A percentile compares a stretch with the other conserved stretches of the same genome.
phyloP scores from a whole-genome alignment of 2,888 invertebrate genomes.

The Acrocyrtus sp. region DNA sequence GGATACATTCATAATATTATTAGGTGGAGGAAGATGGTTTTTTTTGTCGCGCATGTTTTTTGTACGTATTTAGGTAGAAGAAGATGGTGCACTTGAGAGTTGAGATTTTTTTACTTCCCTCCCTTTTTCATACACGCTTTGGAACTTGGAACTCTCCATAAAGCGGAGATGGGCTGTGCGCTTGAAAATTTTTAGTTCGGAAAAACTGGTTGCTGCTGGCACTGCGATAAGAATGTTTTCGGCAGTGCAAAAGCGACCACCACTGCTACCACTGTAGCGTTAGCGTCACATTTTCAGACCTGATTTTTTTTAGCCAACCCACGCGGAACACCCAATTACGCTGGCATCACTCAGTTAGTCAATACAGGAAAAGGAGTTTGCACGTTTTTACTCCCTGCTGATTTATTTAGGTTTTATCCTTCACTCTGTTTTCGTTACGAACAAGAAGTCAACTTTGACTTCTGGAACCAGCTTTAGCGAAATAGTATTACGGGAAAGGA shows the following conservation, averaged over 20 bases:
- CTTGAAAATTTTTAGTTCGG: too few relatives aligned
- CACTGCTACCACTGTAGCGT: not conserved
- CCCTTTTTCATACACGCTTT: not conserved
- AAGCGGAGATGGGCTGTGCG: too few relatives aligned
- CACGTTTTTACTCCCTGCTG: too few relatives aligned
- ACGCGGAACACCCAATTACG: conserved; percentile 13
- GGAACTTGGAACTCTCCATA: not conserved
- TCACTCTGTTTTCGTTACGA: too few relatives aligned
- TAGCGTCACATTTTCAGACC: not conserved
- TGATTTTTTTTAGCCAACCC: conserved; percentile 14
- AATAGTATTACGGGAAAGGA: not conserved
- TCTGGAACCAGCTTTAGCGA: too few relatives aligned
- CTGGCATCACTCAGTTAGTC: not conserved
- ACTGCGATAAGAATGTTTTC: too few relatives aligned
- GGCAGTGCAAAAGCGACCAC: too few relatives aligned
- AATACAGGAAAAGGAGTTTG: not conserved
- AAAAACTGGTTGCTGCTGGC: too few relatives aligned
- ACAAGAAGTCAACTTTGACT: too few relatives aligned
- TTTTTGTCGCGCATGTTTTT: not conserved
- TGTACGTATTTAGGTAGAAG: not conserved
- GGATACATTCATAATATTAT: too few relatives aligned
- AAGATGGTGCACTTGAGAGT: not conserved
- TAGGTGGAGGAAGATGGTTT: not conserved
- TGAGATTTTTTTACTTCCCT: not conserved
- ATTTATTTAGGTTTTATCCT: too few relatives aligned